Evolutionary conservation across 2,888 invertebrate genomes (phyloP).

Genomic region (Drosophila neotestacea): DNA sequence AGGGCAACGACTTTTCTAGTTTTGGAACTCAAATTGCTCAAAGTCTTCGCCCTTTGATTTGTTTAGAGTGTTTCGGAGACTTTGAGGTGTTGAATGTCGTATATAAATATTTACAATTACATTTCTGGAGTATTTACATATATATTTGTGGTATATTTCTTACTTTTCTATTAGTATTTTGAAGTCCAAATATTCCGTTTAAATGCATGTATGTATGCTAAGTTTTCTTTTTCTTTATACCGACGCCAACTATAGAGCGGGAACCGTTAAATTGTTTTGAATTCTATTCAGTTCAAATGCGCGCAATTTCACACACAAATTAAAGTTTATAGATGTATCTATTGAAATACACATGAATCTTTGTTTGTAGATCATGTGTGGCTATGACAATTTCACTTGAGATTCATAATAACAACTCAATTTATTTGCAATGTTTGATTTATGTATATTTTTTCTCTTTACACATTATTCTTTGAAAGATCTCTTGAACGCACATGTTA

Average conservation of each 20-base stretch:
- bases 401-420: conserved; percentile 41
- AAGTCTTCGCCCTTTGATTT: conserved; percentile 28
- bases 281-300: conserved; percentile 20
- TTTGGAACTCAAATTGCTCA: conserved; percentile 35
- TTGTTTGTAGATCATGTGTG: conserved; percentile 5
- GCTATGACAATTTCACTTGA: conserved; percentile 34
- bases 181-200: conserved; percentile 42
- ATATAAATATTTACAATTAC: conserved; percentile 1
- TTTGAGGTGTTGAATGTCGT: conserved; percentile 3
- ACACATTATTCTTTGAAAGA: conserved; percentile 28
- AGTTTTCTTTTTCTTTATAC: conserved; percentile 7
- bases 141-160: conserved; percentile 10
- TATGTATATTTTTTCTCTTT: conserved; percentile 22
- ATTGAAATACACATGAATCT: conserved; percentile 4
- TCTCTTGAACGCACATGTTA: conserved; percentile 45
- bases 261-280: conserved; percentile 45
- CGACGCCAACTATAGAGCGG: conserved; percentile 1
- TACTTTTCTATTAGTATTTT: conserved; percentile 38
- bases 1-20: conserved; percentile 65
- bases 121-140: neutral
- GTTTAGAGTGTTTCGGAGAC: conserved; percentile 16
- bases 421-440: conserved; percentile 27
- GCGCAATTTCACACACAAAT: conserved; percentile 26
- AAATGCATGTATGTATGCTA: conserved; percentile 55
- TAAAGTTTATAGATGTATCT: conserved; percentile 6